These are phyloP conservation scores for Nasonia longicornis DNA, from an alignment of 1,140 invertebrate species.

Conservation along the genomic window DNA sequence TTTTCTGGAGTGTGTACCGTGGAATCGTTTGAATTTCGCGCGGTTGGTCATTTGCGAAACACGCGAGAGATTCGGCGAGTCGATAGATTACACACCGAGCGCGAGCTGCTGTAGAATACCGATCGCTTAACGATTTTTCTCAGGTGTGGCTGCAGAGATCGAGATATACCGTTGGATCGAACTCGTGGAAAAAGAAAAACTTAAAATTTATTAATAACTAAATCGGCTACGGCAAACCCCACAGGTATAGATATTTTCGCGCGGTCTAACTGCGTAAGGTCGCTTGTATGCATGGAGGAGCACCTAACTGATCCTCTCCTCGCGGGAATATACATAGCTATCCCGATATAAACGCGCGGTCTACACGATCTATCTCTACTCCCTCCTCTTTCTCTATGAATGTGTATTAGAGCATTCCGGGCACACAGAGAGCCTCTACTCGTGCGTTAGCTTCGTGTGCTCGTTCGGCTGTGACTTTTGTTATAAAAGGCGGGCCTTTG, in stretches of 20 bases:
- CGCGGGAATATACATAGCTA: background rate
- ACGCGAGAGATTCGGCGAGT: background rate
- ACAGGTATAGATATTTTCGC: no score
- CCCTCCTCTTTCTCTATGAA: slow-evolving; percentile 24
- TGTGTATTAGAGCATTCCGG: slow-evolving; percentile 39
- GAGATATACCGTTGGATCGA: no score
- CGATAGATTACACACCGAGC: background rate
- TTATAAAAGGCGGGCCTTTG: slow-evolving; percentile 12
- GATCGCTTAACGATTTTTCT: no score
- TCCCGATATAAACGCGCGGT: background rate
- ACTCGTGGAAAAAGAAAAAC: no score
- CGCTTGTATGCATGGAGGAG: slow-evolving; percentile 15
- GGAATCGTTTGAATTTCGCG: background rate
- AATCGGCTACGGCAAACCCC: slow-evolving; percentile 9
- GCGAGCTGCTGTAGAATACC: no score
- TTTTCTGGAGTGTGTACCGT: no score
- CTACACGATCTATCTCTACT: background rate
- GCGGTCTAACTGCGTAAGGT: slow-evolving; percentile 6
- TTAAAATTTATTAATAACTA: no score
- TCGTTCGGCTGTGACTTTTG: slow-evolving; percentile 33
- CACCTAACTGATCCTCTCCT: slow-evolving; percentile 19
- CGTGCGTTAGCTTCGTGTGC: background rate
- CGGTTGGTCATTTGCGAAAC: background rate
- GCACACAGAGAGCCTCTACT: background rate
- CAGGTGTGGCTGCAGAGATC: no score